Evolutionary conservation across 2,888 invertebrate species (phyloP), one percentile per base, ranked within the genome.

Genomic region (Hedychridium roseum): DNA sequence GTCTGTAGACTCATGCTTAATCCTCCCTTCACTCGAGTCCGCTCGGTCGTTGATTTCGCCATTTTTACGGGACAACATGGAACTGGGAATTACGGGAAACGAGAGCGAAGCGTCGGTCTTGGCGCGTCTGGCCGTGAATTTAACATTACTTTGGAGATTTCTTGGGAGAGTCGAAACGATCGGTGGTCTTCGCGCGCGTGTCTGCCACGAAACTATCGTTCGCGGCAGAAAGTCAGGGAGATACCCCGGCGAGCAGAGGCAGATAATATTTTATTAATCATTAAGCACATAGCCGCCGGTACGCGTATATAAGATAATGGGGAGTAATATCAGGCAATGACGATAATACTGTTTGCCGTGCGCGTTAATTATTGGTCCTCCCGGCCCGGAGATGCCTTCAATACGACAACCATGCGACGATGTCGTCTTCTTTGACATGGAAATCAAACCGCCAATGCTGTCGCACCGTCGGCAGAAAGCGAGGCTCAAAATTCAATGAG

Each of bases 191-290:
- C 46, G 46, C 44, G 55, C 43, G 45, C 58, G 56, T 59, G 71
- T 70, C 71, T 66, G 64, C 56, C 57, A 51, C 54, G 58, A 72
- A 72, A 71, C 71, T 72, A 71, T 72, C 62, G 66, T 65, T 63
- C 56, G n/a, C n/a, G 71, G 50, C 68, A 60, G 55, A 64, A 50
- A 55, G n/a, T n/a, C n/a, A n/a, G 52, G 64, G 60, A 66, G 63
- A 70, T 60, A 69, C 60, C 57, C 53, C 43, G 56, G 32, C n/a
- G 50, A 57, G 56, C 65, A n/a, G n/a, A n/a, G n/a, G 60, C 60
- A 66, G 71, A 73, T 70, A 68, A 70, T 71, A 70, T 73, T 70
- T 73, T 71, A 73, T 73, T 73, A 73, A 73, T 73, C 73, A 73
- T 72, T 72, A 60, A 73, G 65, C 73, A 73, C 71, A 73, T 73